Percentiles rank a stretch among this genome's conserved stretches.
Evolutionary conservation across 2,888 invertebrate genomes (phyloP).

Genomic region (Trisateles emortualis): DNA sequence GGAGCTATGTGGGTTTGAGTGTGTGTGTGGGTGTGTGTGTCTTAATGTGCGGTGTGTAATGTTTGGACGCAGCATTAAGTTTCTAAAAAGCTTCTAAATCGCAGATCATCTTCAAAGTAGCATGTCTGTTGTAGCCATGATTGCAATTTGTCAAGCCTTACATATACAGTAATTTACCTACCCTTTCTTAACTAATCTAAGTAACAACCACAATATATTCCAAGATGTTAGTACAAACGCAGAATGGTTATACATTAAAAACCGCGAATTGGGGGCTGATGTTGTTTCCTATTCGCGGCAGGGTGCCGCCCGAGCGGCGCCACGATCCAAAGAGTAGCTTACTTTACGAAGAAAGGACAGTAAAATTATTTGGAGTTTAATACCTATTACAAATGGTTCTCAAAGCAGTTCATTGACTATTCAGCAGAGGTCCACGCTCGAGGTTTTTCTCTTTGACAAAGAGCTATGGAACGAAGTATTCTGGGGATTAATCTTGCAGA

Average conservation of each 20-base stretch:
- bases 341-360: constrained; percentile 5
- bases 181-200: constrained; percentile 2
- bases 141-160: not conserved
- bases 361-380: not conserved
- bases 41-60: no score
- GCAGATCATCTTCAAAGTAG: no score
- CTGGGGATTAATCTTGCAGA: no score
- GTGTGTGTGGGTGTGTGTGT: no score
- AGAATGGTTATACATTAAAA: constrained; percentile 53
- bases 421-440: no score
- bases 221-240: constrained; percentile 27
- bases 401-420: no score
- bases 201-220: constrained; percentile 8
- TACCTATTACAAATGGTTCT: not conserved
- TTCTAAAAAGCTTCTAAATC: no score
- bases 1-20: no score
- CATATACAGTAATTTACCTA: not conserved
- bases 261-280: constrained; percentile 52
- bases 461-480: no score
- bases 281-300: constrained; percentile 47
- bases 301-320: constrained; percentile 50
- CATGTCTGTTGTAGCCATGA: no score
- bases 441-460: no score
- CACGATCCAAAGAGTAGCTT: constrained; percentile 31
- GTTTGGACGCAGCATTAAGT: no score